Evolutionary conservation across 2,113 vertebrate species (phyloP).

Genomic region (Stegastes partitus): DNA sequence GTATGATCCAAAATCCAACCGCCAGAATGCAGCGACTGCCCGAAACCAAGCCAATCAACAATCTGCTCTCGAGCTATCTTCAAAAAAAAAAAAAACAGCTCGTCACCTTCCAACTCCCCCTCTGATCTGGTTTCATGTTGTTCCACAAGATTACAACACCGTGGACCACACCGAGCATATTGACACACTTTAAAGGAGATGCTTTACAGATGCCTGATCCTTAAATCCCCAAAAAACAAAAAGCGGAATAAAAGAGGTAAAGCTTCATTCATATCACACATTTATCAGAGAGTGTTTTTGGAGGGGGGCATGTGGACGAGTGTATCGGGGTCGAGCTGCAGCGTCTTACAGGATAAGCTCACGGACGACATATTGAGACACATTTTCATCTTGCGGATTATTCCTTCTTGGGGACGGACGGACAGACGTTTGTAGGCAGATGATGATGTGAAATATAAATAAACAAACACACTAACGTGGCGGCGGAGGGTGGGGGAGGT

Average conservation of each 20-base stretch:
- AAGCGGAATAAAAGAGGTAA: background rate
- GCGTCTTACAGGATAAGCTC: constrained; percentile 85
- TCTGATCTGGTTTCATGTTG: constrained; percentile 22
- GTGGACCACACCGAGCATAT: constrained; percentile 50
- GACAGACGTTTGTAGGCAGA: constrained; percentile 90
- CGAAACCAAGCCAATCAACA: background rate
- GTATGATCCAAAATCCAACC: constrained; percentile 7
- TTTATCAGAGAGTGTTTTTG: constrained; percentile 7
- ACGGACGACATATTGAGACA: constrained; percentile 90
- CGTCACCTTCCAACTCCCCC: constrained; percentile 14
- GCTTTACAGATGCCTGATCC: constrained; percentile 37
- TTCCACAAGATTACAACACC: constrained; percentile 53
- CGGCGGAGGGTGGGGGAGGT: too few species aligned
- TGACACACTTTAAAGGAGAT: constrained; percentile 42
- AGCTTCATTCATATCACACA: constrained; percentile 38
- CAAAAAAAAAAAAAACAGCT: background rate
- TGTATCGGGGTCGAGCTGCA: constrained; percentile 61
- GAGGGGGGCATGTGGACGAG: background rate
- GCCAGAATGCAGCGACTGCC: too few species aligned
- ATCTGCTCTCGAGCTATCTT: too few species aligned
- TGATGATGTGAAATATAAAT: constrained; percentile 86
- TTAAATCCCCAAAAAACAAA: constrained; percentile 4
- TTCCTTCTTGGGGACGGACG: constrained; percentile 70
- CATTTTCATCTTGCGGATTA: constrained; percentile 92
- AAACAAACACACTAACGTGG: constrained; percentile 82